A percentile compares a stretch with the other conserved stretches of the same genome.
Evolutionary conservation across 2,797 vertebrate genomes (phyloP).

Genomic region (Tarsius wallacei): DNA sequence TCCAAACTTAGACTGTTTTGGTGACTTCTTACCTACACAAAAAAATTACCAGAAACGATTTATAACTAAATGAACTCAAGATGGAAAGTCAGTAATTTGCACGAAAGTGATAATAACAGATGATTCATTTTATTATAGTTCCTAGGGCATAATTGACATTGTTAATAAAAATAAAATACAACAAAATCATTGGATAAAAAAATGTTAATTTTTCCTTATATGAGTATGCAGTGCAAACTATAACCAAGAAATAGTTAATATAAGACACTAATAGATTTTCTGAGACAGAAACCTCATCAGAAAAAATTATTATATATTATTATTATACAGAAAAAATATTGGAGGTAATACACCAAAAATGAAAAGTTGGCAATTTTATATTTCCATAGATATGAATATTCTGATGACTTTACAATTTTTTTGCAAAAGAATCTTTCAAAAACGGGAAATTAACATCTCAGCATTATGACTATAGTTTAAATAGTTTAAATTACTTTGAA

Average conservation of each 20-base stretch:
- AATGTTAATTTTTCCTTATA: neutral
- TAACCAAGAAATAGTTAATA: neutral
- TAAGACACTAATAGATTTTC: neutral
- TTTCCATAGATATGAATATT: constrained; percentile 35
- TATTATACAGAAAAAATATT: constrained; percentile 8
- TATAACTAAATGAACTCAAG: constrained; percentile 42
- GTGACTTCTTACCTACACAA: constrained; percentile 17
- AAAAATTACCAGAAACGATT: constrained; percentile 51
- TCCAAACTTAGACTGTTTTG: constrained; percentile 34
- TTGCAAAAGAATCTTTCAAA: constrained; percentile 64
- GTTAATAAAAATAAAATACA: constrained; percentile 60
- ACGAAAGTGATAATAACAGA: constrained; percentile 56
- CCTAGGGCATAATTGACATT: neutral
- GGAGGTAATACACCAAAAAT: neutral
- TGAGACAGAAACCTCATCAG: neutral
- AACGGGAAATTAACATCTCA: constrained; percentile 76
- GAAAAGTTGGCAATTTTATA: neutral
- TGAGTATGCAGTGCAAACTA: neutral
- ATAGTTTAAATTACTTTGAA: constrained; percentile 82
- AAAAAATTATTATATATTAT: neutral
- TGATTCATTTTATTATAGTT: constrained; percentile 68
- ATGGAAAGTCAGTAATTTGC: constrained; percentile 64
- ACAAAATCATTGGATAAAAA: neutral
- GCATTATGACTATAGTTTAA: too few species aligned
- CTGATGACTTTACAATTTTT: constrained; percentile 70